Base-by-base conservation (phyloP, 1,140 invertebrate species). In the Oryzaephilus surinamensis region DNA sequence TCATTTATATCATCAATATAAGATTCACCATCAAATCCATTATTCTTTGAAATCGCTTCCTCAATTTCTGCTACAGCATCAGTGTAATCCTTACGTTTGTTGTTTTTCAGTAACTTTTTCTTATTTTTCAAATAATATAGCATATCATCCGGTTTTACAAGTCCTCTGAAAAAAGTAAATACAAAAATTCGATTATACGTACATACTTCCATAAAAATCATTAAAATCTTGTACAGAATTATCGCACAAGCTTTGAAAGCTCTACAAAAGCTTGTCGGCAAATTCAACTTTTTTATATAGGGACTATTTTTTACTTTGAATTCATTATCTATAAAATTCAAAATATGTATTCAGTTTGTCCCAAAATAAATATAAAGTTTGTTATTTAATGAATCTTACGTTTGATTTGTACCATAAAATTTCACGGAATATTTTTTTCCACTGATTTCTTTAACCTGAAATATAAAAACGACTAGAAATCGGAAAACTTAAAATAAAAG, bases 351-450 rank as follows among this genome's bases (percentile, higher is more conserved):
- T n/a, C n/a, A n/a, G n/a, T n/a, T n/a, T n/a, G 32, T 17, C 19
- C 15, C 26, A 8, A 20, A 4, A 20, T 20, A 12, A n/a, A 14
- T 26, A 27, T 24, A 6, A 10, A 24, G 11, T 10, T 10, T 8
- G 8, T 1, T 4, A 24, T 6, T 7, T 34, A 5, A 8, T 37
- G 4, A 23, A 38, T 14, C 82, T 83, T 74, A 91, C 79, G 80
- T 89, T 74, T 97, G 91, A 51, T 84, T 80, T 10, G 91, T 97
- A 4, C 91, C 92, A 70, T 90, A 96, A 65, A 97, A 97, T 60
- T 83, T 84, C 40, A 97, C 87, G 63, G 81, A 83, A 62, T 86
- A 95, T 64, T 83, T 88, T 55, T 86, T 88, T 21, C 77, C 78
- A 58, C 79, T 79, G 45, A 74, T 70, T 34, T 76, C 70, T 29